Percentiles rank a stretch among this genome's conserved stretches.
Conservation (phyloP, 2,888 invertebrate genomes). For the Leuctra nigra region DNA sequence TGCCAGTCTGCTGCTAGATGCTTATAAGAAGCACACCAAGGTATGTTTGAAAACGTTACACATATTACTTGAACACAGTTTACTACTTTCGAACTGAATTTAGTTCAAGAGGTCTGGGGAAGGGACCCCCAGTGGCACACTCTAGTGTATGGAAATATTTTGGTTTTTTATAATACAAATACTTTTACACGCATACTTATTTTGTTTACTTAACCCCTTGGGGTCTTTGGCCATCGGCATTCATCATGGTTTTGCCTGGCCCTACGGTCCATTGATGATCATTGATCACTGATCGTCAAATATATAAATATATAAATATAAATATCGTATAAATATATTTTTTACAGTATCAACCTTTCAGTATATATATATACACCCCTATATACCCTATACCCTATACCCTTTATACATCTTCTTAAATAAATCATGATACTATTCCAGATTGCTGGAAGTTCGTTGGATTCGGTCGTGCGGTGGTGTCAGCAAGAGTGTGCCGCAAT, state of each 20-base stretch:
- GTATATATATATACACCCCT: not conserved
- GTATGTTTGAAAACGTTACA: too few relatives aligned
- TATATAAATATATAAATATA: not conserved
- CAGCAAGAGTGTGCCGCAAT: constrained; percentile 44
- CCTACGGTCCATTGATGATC: not conserved
- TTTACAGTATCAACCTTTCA: not conserved
- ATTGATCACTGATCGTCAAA: not conserved
- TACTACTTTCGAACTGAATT: too few relatives aligned
- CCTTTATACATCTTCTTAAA: too few relatives aligned
- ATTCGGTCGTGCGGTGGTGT: constrained; percentile 64
- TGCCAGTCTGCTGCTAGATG: constrained; percentile 58
- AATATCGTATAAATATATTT: not conserved
- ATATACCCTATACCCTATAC: too few relatives aligned
- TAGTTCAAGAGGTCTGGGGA: too few relatives aligned
- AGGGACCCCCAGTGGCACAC: too few relatives aligned
- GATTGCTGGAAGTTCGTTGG: constrained; percentile 51
- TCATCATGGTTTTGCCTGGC: not conserved
- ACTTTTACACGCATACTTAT: too few relatives aligned
- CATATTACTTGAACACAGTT: too few relatives aligned
- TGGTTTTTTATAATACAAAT: too few relatives aligned
- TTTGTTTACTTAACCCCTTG: too few relatives aligned
- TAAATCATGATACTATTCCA: constrained; percentile 30
- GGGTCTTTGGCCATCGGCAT: too few relatives aligned
- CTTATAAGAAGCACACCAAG: constrained; percentile 59
- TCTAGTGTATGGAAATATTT: too few relatives aligned